Conservation (phyloP, 2,888 invertebrate species). For the Notodonta ziczac region DNA sequence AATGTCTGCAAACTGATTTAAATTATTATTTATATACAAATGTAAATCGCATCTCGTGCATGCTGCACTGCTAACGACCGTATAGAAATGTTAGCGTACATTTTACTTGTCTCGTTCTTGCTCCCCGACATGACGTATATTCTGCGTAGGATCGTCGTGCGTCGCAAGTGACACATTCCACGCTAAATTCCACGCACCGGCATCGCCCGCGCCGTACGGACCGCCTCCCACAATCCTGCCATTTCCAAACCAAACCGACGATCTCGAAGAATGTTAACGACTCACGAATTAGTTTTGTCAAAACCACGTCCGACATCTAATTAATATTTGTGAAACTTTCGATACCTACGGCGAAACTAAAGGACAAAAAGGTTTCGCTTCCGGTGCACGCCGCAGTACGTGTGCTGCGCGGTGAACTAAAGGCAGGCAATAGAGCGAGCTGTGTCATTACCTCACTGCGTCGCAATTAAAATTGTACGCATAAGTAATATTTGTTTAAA, state of each 20-base stretch:
- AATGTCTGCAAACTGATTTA: too few relatives aligned
- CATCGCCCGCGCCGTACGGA: conserved; percentile 26
- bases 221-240: conserved; percentile 43
- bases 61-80: conserved; percentile 19
- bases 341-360: background rate
- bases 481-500: conserved; percentile 81
- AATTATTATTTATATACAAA: too few relatives aligned
- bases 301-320: conserved; percentile 28
- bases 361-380: conserved; percentile 41
- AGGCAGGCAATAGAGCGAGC: conserved; percentile 42
- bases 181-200: conserved; percentile 40
- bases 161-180: conserved; percentile 45
- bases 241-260: conserved; percentile 41
- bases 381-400: conserved; percentile 44
- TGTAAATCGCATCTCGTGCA: conserved; percentile 6
- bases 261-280: conserved; percentile 39
- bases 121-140: conserved; percentile 31
- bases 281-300: conserved; percentile 34
- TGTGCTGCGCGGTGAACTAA: conserved; percentile 39
- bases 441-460: conserved; percentile 62
- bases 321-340: conserved; percentile 20
- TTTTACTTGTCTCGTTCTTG: conserved; percentile 31
- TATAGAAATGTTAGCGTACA: conserved; percentile 18
- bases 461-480: conserved; percentile 77
- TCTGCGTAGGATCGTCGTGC: conserved; percentile 36